phyloP scores from a whole-genome alignment of 1,140 invertebrate genomes.

The Leptinotarsa texana region DNA sequence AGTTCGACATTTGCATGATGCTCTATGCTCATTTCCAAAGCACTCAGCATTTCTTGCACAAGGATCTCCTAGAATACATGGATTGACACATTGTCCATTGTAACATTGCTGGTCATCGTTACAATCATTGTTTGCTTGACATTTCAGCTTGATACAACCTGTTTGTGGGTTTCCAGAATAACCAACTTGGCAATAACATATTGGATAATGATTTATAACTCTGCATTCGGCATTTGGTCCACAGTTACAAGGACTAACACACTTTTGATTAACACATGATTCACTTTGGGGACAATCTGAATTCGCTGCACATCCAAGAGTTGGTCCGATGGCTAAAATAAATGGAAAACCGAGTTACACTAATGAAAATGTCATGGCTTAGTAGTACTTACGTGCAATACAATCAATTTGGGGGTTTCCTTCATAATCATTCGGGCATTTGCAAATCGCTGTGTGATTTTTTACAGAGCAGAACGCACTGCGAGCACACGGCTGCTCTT shows the following conservation, averaged over 20 bases:
- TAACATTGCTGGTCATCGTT: slow-evolving; percentile 76
- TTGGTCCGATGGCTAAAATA: slow-evolving; percentile 60
- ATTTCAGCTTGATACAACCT: slow-evolving; percentile 72
- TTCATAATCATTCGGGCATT: slow-evolving; percentile 75
- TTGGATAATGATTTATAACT: slow-evolving; percentile 79
- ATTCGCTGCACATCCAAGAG: slow-evolving; percentile 75
- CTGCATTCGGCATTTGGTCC: slow-evolving; percentile 79
- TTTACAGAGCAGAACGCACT: slow-evolving; percentile 79
- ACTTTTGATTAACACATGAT: slow-evolving; percentile 77
- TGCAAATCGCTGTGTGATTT: slow-evolving; percentile 75
- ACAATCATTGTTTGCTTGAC: slow-evolving; percentile 80
- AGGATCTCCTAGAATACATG: slow-evolving; percentile 75
- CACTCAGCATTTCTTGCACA: slow-evolving; percentile 84
- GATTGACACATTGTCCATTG: slow-evolving; percentile 78
- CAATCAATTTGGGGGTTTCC: slow-evolving; percentile 77
- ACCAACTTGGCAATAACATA: slow-evolving; percentile 76
- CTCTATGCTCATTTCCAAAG: slow-evolving; percentile 73
- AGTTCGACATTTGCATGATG: slow-evolving; percentile 73
- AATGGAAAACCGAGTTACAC: slow-evolving; percentile 31
- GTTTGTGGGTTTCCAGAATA: slow-evolving; percentile 82
- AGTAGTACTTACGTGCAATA: slow-evolving; percentile 70
- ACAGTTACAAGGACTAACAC: slow-evolving; percentile 83
- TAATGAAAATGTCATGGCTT: slow-evolving; percentile 10
- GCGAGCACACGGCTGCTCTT: slow-evolving; percentile 69
- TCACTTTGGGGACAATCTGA: slow-evolving; percentile 78